Conservation (phyloP, 1,140 invertebrate species). For the Drosophila lini region DNA sequence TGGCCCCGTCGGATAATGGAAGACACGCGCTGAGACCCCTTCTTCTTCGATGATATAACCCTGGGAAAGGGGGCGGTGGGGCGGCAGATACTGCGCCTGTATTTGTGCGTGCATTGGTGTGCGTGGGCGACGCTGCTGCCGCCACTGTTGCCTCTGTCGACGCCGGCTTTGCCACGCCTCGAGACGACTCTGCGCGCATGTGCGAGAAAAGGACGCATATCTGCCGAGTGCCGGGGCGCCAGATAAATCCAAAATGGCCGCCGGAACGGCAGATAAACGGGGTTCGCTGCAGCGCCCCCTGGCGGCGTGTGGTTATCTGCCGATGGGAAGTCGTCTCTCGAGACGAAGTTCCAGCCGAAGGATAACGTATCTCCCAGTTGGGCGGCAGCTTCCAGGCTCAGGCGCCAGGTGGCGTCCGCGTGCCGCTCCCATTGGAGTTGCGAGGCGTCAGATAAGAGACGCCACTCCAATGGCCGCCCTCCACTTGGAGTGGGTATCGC, state of each 20-base stretch:
- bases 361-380: slow-evolving; percentile 25
- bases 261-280: slow-evolving; percentile 49
- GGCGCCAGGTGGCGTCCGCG: slow-evolving; percentile 48
- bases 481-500: slow-evolving; percentile 5
- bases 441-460: slow-evolving; percentile 33
- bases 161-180: slow-evolving; percentile 68
- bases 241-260: slow-evolving; percentile 80
- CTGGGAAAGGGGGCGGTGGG: neutral
- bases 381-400: slow-evolving; percentile 47
- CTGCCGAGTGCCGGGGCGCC: slow-evolving; percentile 38
- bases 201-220: slow-evolving; percentile 74
- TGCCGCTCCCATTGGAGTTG: slow-evolving; percentile 24
- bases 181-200: slow-evolving; percentile 57
- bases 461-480: slow-evolving; percentile 25
- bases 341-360: slow-evolving; percentile 29
- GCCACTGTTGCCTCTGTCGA: slow-evolving; percentile 29
- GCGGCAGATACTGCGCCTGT: slow-evolving; percentile 30
- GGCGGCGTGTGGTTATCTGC: slow-evolving; percentile 47
- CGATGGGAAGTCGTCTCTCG: slow-evolving; percentile 44
- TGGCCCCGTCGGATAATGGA: slow-evolving; percentile 52
- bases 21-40: slow-evolving; percentile 58
- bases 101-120: slow-evolving; percentile 62
- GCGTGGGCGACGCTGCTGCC: slow-evolving; percentile 50
- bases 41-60: neutral
- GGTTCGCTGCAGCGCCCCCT: slow-evolving; percentile 41